These are phyloP conservation scores for Suillia variegata DNA, from an alignment of 2,888 invertebrate species.

Conservation along the genomic window DNA sequence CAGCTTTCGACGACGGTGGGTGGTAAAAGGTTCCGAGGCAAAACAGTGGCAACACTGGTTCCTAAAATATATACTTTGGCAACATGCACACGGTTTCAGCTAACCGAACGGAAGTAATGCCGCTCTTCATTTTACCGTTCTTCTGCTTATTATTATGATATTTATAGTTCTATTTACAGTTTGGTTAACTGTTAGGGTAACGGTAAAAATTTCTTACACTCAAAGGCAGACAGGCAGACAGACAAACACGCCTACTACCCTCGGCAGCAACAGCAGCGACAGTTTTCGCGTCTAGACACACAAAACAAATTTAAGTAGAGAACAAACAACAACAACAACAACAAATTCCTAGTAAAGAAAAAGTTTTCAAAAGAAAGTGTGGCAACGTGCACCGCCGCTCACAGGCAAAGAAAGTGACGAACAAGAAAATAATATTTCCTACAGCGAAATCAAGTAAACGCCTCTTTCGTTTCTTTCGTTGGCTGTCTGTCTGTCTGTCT, in stretches of 20 bases:
- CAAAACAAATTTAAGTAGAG: constrained; percentile 40
- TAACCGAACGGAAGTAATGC: constrained; percentile 30
- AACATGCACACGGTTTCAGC: not conserved
- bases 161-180: constrained; percentile 28
- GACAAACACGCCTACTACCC: constrained; percentile 3
- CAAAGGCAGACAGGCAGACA: not conserved
- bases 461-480: no score
- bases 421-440: constrained; percentile 20
- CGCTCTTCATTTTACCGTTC: constrained; percentile 35
- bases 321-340: no score
- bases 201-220: constrained; percentile 4
- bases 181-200: not conserved
- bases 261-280: not conserved
- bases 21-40: not conserved
- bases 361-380: not conserved
- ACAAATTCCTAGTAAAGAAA: no score
- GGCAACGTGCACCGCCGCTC: not conserved
- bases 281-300: constrained; percentile 32
- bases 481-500: no score
- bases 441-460: constrained; percentile 47
- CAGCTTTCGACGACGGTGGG: no score
- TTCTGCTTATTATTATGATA: constrained; percentile 41
- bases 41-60: no score
- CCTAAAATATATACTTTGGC: not conserved
- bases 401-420: constrained; percentile 4